Conservation (phyloP, 2,888 invertebrate species). For the Acanthosepion lycidas region DNA sequence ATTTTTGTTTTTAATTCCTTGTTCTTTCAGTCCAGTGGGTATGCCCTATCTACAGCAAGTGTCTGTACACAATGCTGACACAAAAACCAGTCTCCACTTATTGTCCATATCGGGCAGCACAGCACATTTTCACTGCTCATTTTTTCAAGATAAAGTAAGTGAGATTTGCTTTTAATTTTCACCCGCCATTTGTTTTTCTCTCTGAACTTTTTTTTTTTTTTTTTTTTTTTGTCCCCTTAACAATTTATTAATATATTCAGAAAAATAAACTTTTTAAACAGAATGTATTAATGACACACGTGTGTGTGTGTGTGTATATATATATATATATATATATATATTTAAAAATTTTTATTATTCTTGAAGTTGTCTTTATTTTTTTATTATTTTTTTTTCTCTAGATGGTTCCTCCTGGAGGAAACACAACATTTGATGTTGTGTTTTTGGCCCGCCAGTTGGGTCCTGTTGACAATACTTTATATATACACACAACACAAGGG, state of each 20-base stretch:
- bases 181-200: background rate
- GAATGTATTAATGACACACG: too few species aligned
- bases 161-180: background rate
- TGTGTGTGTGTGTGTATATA: too few species aligned
- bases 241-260: too few species aligned
- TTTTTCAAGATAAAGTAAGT: conserved; percentile 93
- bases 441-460: conserved; percentile 95
- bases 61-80: conserved; percentile 88
- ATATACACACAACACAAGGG: conserved; percentile 95
- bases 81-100: conserved; percentile 90
- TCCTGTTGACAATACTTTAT: conserved; percentile 87
- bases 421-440: conserved; percentile 95
- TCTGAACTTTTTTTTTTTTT: background rate
- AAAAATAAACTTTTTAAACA: too few species aligned
- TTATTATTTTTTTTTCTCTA: conserved; percentile 77
- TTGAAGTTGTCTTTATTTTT: background rate
- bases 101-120: conserved; percentile 95
- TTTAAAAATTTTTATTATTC: background rate
- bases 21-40: conserved; percentile 84
- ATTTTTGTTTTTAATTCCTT: background rate
- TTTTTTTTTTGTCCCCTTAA: conserved; percentile 66
- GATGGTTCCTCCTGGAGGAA: conserved; percentile 90
- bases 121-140: conserved; percentile 96
- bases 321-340: too few species aligned
- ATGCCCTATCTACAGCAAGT: conserved; percentile 90